Evolutionary conservation across 2,113 vertebrate genomes (phyloP).

Genomic region (Ovibos moschatus): DNA sequence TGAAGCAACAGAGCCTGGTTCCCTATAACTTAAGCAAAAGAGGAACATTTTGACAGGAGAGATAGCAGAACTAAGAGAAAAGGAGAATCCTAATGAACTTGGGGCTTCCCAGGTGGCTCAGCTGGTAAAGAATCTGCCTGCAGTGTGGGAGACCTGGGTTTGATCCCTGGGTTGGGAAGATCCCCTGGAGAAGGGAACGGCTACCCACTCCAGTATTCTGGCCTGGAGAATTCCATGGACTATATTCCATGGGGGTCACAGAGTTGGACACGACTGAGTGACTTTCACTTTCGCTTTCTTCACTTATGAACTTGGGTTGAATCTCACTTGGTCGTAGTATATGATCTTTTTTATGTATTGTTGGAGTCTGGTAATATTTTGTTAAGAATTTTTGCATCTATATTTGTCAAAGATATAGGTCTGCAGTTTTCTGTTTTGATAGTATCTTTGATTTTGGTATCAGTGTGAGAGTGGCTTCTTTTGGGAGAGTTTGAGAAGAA

Average conservation of each 20-base stretch:
- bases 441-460: neutral
- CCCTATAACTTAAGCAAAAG: neutral
- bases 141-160: neutral
- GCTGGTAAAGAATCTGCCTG: neutral
- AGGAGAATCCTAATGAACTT: neutral
- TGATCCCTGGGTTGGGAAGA: neutral
- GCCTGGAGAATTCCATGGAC: neutral
- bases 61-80: neutral
- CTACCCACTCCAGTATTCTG: neutral
- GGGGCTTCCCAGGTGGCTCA: neutral
- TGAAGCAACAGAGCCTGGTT: neutral
- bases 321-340: neutral
- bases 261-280: fast-evolving
- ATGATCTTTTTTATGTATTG: neutral
- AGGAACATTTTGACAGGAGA: neutral
- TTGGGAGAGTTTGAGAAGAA: neutral
- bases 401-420: neutral
- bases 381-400: neutral
- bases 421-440: neutral
- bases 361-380: neutral
- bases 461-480: neutral
- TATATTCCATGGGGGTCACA: neutral
- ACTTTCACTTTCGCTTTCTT: neutral
- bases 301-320: neutral
- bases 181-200: neutral